Base-by-base conservation (phyloP, 2,113 vertebrate species). In the Cisticola juncidis region DNA sequence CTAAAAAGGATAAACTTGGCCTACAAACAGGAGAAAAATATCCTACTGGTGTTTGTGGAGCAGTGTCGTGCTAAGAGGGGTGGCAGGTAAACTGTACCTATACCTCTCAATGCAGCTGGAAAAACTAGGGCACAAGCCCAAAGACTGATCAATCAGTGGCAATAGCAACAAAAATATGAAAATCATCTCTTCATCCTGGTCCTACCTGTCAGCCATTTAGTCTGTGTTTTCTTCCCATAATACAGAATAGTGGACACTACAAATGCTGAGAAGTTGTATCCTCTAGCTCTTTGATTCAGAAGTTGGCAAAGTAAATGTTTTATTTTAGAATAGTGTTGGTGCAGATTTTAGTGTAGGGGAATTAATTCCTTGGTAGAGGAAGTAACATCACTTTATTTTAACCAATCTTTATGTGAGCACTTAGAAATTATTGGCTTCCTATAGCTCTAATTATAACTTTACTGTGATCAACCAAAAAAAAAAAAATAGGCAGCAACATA, bases 361-460 rank as follows among this genome's bases (percentile, higher is more conserved):
- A 61, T 85, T 84, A 85, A 58, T 87, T 72, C 83, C 38, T 88
- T 42, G 29, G 35, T 76, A 58, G n/a, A 69, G 25, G 71, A 53
- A 65, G 23, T 82, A 80, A 56, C 33, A 68, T 73, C 21, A 14
- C 20, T 89, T 70, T 89, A 60, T 92, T 91, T 85, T 82, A 80
- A 82, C 35, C 29, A 61, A 11, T 76, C 50, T 88, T 86, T 36
- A 16, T 51, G 28, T 7, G 6, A 69, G 18, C 6, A 2, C 68
- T 65, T 77, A 87, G 47, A 92, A 92, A 72, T 87, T 60, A n/a
- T 8, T 95, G 65, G 29, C 62, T 89, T 95, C 42, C 57, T 90
- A 14, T 16, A 70, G 66, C 24, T 88, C 38, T 88, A 78, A 78
- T 77, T 86, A 58, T 56, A 88, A 44, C 40, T 74, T 82, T 78